Conservation (phyloP, 2,797 vertebrate genomes). For the Furcifer pardalis region DNA sequence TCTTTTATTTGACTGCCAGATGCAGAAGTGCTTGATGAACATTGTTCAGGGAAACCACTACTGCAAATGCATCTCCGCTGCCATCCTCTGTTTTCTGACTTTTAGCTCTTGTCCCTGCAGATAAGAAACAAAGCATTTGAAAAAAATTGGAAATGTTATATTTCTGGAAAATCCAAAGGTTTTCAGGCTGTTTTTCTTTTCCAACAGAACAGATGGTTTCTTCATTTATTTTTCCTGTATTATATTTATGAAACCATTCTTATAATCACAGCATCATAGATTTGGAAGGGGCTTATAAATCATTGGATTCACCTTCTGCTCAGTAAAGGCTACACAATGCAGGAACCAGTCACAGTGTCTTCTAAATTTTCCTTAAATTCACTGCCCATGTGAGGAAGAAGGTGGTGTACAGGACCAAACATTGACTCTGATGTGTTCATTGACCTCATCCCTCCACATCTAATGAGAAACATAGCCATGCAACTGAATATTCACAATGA, state of each 20-base stretch:
- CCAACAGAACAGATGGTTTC: neutral
- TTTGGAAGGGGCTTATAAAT: neutral
- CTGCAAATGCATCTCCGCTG: neutral
- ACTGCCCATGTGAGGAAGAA: neutral
- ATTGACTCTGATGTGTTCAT: neutral
- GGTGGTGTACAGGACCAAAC: no score
- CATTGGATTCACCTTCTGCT: neutral
- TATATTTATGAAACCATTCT: neutral
- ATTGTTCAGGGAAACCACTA: neutral
- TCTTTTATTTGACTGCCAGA: slow-evolving; percentile 6
- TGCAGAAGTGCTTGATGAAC: neutral
- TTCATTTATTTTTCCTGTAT: neutral
- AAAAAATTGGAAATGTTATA: neutral
- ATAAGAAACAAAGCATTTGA: neutral
- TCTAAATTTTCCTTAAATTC: neutral
- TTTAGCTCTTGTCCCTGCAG: neutral
- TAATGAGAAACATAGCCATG: neutral
- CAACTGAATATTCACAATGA: neutral
- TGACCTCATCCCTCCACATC: neutral
- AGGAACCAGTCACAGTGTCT: neutral
- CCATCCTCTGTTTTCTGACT: neutral
- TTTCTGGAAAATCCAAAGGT: neutral
- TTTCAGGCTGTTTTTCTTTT: neutral
- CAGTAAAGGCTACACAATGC: neutral
- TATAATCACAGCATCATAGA: neutral